phyloP scores from a whole-genome alignment of 2,888 invertebrate genomes.

The Epiblema foenella region DNA sequence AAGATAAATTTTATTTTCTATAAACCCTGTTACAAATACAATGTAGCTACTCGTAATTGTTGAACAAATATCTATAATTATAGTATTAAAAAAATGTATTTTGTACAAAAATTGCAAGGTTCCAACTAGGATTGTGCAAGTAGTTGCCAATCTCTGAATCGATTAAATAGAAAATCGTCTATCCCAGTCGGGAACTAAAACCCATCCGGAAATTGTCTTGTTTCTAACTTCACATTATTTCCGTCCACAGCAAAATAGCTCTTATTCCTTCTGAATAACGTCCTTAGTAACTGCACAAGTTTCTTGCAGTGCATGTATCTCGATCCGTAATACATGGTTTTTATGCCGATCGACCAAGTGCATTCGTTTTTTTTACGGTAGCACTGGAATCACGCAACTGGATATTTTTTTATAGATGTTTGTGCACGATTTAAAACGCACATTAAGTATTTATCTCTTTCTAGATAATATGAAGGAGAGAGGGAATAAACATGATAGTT shows the following conservation, averaged over 20 bases:
- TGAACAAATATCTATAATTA: too few relatives aligned
- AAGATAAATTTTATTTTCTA: too few relatives aligned
- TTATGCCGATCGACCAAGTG: constrained; percentile 8
- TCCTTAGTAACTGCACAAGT: neutral
- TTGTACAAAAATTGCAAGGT: neutral
- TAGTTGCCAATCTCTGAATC: constrained; percentile 59
- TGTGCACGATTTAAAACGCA: neutral
- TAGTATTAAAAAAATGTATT: too few relatives aligned
- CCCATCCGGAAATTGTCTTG: constrained; percentile 62
- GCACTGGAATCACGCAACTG: constrained; percentile 27
- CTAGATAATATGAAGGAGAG: neutral
- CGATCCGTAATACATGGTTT: constrained; percentile 25
- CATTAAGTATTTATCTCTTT: neutral
- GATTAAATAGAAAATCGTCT: constrained; percentile 67
- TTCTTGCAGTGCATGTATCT: neutral
- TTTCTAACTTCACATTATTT: constrained; percentile 3
- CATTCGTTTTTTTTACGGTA: constrained; percentile 17
- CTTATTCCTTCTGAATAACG: neutral
- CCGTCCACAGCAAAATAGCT: neutral
- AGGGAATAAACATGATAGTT: neutral
- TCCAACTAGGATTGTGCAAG: constrained; percentile 2
- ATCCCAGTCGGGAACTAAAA: constrained; percentile 62
- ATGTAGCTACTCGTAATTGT: too few relatives aligned
- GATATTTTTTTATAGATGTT: neutral
- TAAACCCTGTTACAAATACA: too few relatives aligned